Evolutionary conservation across 2,797 vertebrate genomes (phyloP), one percentile per base, ranked within the genome.

Genomic region (Morus bassanus): DNA sequence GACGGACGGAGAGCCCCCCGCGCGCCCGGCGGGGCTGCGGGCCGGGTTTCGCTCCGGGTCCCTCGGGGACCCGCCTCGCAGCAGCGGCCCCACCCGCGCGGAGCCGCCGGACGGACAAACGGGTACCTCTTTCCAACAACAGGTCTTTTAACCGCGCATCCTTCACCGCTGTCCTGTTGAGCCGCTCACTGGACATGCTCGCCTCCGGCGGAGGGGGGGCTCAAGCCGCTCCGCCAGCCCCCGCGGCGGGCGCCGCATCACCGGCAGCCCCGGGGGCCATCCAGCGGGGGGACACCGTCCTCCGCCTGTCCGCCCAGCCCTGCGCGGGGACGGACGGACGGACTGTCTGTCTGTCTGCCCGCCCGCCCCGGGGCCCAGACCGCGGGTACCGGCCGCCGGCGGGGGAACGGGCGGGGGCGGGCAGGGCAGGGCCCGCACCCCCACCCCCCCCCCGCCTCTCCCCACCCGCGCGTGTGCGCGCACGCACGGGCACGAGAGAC

Each of bases 101-200:
- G 80, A 15, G 63, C 5, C 48, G 9, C 9, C 35, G 22, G 53
- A 35, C 5, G 79, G 19, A 39, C 33, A 11, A 24, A 16, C 76
- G 57, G 77, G 94, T 98, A 98, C 98, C 98, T 98, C 97, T 97
- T 97, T 97, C 97, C 95, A 98, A 97, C 86, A 98, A 96, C 92
- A 97, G 97, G 95, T 98, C 97, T 97, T 96, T 98, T 87, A 98
- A 96, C 91, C 95, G 98, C 95, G 98, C 96, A 85, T 98, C 98
- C 97, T 98, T 97, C 97, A 96, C 96, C 88, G 98, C 93, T 73
- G 97, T 98, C 88, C 89, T 96, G 97, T 97, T 98, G 50, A 96
- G 97, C 91, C 73, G 96, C 93, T 98, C 98, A 91, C 96, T 96
- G 97, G 98, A 97, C 98, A 98, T 98, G 95, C 97, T 98, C 96